Conservation (phyloP, 1,140 invertebrate species). For the Drosophila pectinifera region DNA sequence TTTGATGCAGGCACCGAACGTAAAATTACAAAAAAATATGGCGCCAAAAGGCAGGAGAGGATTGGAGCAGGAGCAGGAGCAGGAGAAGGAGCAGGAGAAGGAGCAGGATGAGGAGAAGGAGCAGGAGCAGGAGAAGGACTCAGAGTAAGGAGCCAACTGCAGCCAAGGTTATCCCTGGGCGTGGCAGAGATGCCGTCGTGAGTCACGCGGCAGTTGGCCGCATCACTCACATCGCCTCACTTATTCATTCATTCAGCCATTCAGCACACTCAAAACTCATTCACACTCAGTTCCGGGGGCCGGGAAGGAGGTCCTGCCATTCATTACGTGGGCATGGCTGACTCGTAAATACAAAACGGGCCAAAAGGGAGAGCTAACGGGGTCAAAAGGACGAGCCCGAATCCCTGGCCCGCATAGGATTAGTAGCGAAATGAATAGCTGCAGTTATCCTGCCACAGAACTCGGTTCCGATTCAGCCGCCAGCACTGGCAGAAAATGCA, state of each 20-base stretch:
- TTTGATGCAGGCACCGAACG: slow-evolving; percentile 33
- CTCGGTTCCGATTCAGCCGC: slow-evolving; percentile 11
- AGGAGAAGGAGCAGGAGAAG: no score
- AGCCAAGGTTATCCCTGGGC: slow-evolving; percentile 17
- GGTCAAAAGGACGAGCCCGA: slow-evolving; percentile 27
- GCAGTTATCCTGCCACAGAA: slow-evolving; percentile 46
- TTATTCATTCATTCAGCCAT: slow-evolving; percentile 41
- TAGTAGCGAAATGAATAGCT: slow-evolving; percentile 65
- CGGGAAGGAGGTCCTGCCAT: slow-evolving; percentile 32
- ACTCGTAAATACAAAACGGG: slow-evolving; percentile 50
- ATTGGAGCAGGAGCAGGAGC: neutral
- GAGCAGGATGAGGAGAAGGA: no score
- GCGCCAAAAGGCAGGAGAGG: neutral
- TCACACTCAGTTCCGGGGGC: slow-evolving; percentile 18
- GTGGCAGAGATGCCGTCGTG: slow-evolving; percentile 26
- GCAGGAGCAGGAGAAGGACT: no score
- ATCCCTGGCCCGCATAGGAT: slow-evolving; percentile 60
- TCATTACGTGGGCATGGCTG: slow-evolving; percentile 58
- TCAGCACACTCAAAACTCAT: slow-evolving; percentile 51
- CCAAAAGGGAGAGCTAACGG: slow-evolving; percentile 15
- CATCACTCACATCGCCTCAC: slow-evolving; percentile 9
- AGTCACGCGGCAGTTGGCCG: slow-evolving; percentile 11
- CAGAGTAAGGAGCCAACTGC: slow-evolving; percentile 10
- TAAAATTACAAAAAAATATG: slow-evolving; percentile 17
- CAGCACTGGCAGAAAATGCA: neutral